Base-by-base conservation (phyloP, 2,888 invertebrate genomes). In the Eupithecia subfuscata region DNA sequence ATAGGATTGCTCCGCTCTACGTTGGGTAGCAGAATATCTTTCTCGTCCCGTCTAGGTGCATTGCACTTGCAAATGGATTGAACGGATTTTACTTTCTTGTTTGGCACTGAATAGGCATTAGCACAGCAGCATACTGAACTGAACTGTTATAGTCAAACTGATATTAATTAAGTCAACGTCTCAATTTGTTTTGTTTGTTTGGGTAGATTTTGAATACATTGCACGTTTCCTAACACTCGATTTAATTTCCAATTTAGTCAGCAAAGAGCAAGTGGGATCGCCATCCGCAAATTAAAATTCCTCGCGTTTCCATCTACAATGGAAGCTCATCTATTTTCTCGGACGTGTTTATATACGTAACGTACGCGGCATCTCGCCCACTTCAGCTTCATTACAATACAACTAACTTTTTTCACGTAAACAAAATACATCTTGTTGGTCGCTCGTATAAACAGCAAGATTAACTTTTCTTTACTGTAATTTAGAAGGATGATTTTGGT, bases 251-350 rank as follows among this genome's bases (percentile, higher is more conserved):
- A 79, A 82, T 82, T 75, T 74, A 76, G 75, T 74, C 81, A 82
- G 81, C 45, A 75, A 82, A 69, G 70, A 71, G 75, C 14, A 16
- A 6, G 37, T 52, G 79, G 76, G 78, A 65, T 75, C 78, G 78
- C 77, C 78, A 82, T 82, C 75, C 74, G 80, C 83, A 82, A 84
- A 85, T 86, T 85, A 84, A 84, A 84, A 86, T 85, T 84, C 82
- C 75, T 77, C 63, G 48, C 82, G 30, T 34, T 78, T 70, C 78
- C 67, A 68, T 12, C 18, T n/a, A 82, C 80, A 83, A 82, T 81
- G 83, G 83, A 83, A 82, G 80, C 77, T 80, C 72, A 79, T 78
- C 75, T 83, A 81, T 83, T 82, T 80, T 78, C 80, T 79, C 69
- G 81, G 81, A 77, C 77, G 78, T 83, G 83, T 83, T 75, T 78